Conservation (phyloP, 2,113 vertebrate species). For the Cervus canadensis region DNA sequence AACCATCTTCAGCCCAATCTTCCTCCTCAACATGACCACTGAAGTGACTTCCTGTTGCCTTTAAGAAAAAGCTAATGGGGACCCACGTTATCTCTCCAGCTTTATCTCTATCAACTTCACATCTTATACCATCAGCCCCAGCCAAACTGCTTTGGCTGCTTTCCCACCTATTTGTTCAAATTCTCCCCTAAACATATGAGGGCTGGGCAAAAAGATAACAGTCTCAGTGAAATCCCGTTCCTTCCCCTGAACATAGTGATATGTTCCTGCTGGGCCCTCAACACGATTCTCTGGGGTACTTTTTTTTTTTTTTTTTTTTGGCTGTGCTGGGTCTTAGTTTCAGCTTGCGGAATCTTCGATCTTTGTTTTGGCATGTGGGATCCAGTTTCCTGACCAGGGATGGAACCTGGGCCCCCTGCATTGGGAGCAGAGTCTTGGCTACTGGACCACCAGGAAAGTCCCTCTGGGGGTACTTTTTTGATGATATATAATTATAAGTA, state of each 20-base stretch:
- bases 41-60: neutral
- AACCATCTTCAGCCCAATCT: neutral
- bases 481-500: neutral
- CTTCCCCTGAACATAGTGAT: neutral
- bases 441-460: neutral
- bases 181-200: neutral
- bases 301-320: neutral
- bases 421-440: neutral
- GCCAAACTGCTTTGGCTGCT: neutral
- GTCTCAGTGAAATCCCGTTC: neutral
- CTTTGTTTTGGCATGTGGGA: neutral
- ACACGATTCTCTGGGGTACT: neutral
- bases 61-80: neutral
- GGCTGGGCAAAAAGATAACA: neutral
- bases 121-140: neutral
- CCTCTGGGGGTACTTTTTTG: neutral
- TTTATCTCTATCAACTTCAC: neutral
- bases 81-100: neutral
- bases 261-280: neutral
- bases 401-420: neutral
- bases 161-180: neutral
- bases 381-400: neutral
- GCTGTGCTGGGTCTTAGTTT: neutral
- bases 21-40: neutral
- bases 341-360: neutral